Conservation (phyloP, 2,113 vertebrate genomes). For the Takifugu bimaculatus region DNA sequence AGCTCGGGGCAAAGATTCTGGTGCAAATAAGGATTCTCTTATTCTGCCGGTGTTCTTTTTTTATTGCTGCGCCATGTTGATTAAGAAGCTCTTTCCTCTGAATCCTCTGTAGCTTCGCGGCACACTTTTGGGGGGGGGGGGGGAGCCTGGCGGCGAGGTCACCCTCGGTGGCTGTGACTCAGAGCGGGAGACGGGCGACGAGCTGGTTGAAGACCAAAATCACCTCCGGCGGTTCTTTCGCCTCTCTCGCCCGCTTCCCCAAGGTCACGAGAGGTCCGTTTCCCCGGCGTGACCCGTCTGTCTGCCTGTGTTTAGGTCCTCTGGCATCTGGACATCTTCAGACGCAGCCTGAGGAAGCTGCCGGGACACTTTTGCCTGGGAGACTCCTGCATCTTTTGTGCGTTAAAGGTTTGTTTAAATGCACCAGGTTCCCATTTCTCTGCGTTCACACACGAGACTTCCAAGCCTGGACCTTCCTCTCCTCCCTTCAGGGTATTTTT, state of each 20-base stretch:
- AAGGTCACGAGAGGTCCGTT: neutral
- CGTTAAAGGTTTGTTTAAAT: slow-evolving; percentile 82
- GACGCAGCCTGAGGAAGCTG: slow-evolving; percentile 89
- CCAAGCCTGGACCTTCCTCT: neutral
- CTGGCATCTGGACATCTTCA: slow-evolving; percentile 97
- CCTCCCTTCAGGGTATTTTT: slow-evolving; percentile 83
- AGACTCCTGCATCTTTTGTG: slow-evolving; percentile 97
- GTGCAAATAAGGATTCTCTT: neutral
- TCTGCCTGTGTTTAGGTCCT: slow-evolving; percentile 77
- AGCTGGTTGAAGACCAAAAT: slow-evolving; percentile 41
- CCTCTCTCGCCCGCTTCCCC: slow-evolving; percentile 13
- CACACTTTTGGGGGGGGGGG: slow-evolving; percentile 27
- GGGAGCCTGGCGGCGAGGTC: slow-evolving; percentile 35
- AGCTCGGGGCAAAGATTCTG: neutral
- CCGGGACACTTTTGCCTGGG: slow-evolving; percentile 91
- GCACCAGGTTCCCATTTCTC: too few relatives aligned
- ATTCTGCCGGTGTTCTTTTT: neutral
- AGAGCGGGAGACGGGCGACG: slow-evolving; percentile 36
- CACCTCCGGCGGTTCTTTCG: slow-evolving; percentile 26
- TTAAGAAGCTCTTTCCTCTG: slow-evolving; percentile 37
- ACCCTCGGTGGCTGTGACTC: slow-evolving; percentile 44
- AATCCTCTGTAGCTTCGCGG: slow-evolving; percentile 17
- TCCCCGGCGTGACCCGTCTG: neutral
- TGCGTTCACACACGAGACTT: slow-evolving; percentile 18
- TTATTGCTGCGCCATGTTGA: neutral